Evolutionary conservation across 2,888 invertebrate genomes (phyloP), one percentile per base, ranked within the genome.

Genomic region (Calliopum simillimum): DNA sequence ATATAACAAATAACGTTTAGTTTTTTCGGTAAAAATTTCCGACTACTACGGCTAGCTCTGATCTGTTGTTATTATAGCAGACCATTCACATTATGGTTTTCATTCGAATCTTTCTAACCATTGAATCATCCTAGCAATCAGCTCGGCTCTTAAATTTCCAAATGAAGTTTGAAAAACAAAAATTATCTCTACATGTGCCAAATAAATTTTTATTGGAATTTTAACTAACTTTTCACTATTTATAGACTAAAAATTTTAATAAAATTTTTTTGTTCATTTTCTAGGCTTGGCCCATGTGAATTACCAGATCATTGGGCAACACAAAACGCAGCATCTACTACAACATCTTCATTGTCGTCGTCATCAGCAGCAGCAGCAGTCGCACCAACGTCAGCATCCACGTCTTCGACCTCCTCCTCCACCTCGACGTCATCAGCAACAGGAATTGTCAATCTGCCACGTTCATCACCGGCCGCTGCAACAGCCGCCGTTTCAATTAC

Each of bases 221-320:
- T 62, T 19, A 62, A 62, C n/a, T n/a, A n/a, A n/a, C n/a, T n/a
- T n/a, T n/a, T n/a, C n/a, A n/a, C n/a, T n/a, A n/a, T n/a, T n/a
- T n/a, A n/a, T n/a, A n/a, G n/a, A n/a, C 14, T 19, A 5, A 59
- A 56, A 59, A 59, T 16, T 33, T 12, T 16, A 43, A 21, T 16
- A 19, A 19, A 5, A 21, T 53, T 56, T 12, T 12, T 67, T n/a
- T n/a, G n/a, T n/a, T 14, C 23, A 62, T 21, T 14, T 92, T 91
- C 78, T 89, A 95, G 95, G 93, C 92, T 93, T 90, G 93, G 94
- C 91, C 93, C 94, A 90, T 93, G 93, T 93, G 94, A 94, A 89
- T 91, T 94, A 89, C 93, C 85, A 81, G 86, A 86, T 81, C 84
- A 82, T 82, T 86, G 86, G 86, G 82, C 78, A 77, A 78, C 81